A percentile compares a stretch with the other conserved stretches of the same genome.
Evolutionary conservation across 2,888 invertebrate genomes (phyloP).

Genomic region (Drosophila melanocephala): DNA sequence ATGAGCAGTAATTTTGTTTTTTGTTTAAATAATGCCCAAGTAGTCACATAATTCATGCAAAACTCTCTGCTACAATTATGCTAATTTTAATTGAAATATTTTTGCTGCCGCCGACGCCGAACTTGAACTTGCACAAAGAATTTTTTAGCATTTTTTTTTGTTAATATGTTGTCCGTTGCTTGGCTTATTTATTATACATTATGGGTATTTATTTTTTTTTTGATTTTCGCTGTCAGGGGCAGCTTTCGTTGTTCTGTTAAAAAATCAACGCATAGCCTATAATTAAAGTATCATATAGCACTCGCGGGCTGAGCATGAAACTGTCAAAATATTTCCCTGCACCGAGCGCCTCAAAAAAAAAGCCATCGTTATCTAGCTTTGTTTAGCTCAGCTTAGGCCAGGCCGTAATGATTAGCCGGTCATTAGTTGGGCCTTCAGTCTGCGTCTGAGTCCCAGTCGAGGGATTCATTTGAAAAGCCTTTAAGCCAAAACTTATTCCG

Average conservation of each 20-base stretch:
- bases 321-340: conserved; percentile 77
- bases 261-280: conserved; percentile 67
- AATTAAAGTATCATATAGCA: conserved; percentile 81
- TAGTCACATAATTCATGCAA: conserved; percentile 81
- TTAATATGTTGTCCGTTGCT: conserved; percentile 45
- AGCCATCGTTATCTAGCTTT: conserved; percentile 72
- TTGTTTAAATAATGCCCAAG: conserved; percentile 74
- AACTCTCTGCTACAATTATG: conserved; percentile 76
- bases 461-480: conserved; percentile 79
- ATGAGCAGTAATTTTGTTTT: conserved; percentile 72
- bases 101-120: conserved; percentile 46
- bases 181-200: conserved; percentile 73
- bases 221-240: conserved; percentile 26
- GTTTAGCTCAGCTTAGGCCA: conserved; percentile 48
- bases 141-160: conserved; percentile 51
- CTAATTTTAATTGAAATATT: conserved; percentile 80
- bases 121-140: conserved; percentile 59
- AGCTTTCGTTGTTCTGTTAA: conserved; percentile 67
- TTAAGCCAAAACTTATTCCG: conserved; percentile 74
- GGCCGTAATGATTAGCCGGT: conserved; percentile 77
- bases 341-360: conserved; percentile 23
- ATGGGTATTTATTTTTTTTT: conserved; percentile 19
- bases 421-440: conserved; percentile 64
- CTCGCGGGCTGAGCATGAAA: conserved; percentile 78
- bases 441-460: conserved; percentile 41